Percentiles rank a stretch among this genome's conserved stretches.
These are phyloP conservation scores for Haliaeetus leucogaster DNA, from an alignment of 2,113 vertebrate genomes.

Conservation along the genomic window DNA sequence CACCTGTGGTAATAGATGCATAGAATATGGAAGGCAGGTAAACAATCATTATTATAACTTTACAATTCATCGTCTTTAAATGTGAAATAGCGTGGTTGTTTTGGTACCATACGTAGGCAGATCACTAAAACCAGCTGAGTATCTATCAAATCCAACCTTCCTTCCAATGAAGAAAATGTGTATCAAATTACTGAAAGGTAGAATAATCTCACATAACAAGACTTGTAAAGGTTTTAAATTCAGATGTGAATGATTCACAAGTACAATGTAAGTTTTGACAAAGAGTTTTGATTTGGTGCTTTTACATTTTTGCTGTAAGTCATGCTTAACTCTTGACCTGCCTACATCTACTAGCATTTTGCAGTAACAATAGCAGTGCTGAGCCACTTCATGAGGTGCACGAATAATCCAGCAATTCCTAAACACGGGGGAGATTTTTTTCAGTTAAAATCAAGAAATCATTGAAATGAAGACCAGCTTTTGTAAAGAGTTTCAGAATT, in stretches of 20 bases:
- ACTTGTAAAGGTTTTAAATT: neutral
- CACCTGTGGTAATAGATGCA: neutral
- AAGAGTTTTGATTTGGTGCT: neutral
- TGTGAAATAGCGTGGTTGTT: neutral
- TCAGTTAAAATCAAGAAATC: neutral
- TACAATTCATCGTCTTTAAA: neutral
- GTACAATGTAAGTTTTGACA: neutral
- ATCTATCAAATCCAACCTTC: neutral
- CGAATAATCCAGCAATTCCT: neutral
- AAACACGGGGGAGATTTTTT: neutral
- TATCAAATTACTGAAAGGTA: neutral
- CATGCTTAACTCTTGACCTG: neutral
- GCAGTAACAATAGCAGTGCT: neutral
- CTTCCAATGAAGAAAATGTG: neutral
- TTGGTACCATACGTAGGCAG: neutral
- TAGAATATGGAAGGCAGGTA: neutral
- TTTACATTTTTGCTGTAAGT: neutral
- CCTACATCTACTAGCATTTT: neutral
- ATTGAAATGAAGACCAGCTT: neutral
- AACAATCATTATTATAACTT: neutral
- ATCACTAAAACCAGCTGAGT: neutral
- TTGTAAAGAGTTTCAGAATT: neutral
- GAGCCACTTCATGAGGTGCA: neutral
- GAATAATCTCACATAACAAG: neutral
- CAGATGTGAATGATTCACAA: neutral